A percentile compares a stretch with the other conserved stretches of the same genome.
These are phyloP conservation scores for Cavia porcellus DNA, from an alignment of 2,113 vertebrate species.

Conservation along the genomic window DNA sequence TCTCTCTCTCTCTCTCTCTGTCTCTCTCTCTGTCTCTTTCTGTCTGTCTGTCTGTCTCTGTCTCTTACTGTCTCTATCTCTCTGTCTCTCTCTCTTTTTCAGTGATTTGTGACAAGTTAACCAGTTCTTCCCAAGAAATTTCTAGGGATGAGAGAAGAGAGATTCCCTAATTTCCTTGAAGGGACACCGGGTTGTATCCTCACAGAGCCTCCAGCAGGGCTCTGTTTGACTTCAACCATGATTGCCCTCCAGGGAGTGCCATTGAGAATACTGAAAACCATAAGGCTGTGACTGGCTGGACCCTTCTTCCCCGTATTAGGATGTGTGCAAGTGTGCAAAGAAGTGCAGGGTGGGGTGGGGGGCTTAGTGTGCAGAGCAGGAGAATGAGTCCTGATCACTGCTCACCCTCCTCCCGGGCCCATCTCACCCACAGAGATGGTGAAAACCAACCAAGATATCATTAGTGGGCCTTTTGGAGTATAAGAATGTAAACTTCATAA, in stretches of 20 bases:
- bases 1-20: neutral
- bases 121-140: neutral
- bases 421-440: neutral
- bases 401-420: no score
- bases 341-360: neutral
- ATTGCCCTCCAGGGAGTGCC: neutral
- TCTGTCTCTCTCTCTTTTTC: neutral
- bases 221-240: neutral
- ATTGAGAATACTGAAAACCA: neutral
- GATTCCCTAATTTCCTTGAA: neutral
- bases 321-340: neutral
- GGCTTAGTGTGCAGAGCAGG: neutral
- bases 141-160: neutral
- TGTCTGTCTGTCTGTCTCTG: no score
- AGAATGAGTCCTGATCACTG: neutral
- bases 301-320: neutral
- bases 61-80: neutral
- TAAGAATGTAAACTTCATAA: neutral
- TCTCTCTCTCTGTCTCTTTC: neutral
- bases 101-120: neutral
- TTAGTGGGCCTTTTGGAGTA: neutral
- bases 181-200: neutral
- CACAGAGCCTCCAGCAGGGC: no score
- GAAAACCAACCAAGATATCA: neutral
- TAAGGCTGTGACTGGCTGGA: no score